Base-by-base conservation (phyloP, 2,113 vertebrate genomes). In the Beaufortia kweichowensis region DNA sequence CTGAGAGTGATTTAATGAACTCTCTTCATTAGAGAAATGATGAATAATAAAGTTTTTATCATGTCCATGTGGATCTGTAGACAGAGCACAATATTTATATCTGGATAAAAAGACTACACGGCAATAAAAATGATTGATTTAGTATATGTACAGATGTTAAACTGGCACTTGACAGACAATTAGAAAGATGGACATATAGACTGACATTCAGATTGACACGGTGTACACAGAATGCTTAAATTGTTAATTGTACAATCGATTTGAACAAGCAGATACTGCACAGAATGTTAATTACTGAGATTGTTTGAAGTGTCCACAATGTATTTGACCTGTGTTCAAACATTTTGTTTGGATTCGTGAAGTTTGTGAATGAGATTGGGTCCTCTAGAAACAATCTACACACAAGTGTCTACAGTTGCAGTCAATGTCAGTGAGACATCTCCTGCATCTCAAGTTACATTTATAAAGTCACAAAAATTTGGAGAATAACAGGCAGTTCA, bases 11-110 rank as follows among this genome's bases (percentile, higher is more conserved):
- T 81, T 72, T 76, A 81, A 87, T 55, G 60, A 82, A 78, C 82
- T 78, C 69, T 75, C 71, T 57, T 83, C 85, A 87, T 86, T 85
- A 85, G 78, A 72, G 64, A 60, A 53, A 67, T 73, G 81, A 83
- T 75, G 73, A 81, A 69, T 77, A 79, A 82, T 75, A 53, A 65
- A 71, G 33, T 73, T 67, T 83, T 82, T 68, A 29, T 33, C 15
- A 60, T 35, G 24, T 63, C 63, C 69, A 24, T 75, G 33, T 56
- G 56, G 72, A 39, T 48, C 66, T 78, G 65, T 69, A 69, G 81
- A 83, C 46, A 21, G 76, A 39, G 26, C 26, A n/a, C 12, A 70
- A 57, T 35, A 61, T 63, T 75, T 68, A 70, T 23, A 41, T 19
- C 57, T 77, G 35, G 61, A 81, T 56, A 59, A 55, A 80, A 60